phyloP scores from a whole-genome alignment of 2,888 invertebrate species.

The Tiliacea aurago region DNA sequence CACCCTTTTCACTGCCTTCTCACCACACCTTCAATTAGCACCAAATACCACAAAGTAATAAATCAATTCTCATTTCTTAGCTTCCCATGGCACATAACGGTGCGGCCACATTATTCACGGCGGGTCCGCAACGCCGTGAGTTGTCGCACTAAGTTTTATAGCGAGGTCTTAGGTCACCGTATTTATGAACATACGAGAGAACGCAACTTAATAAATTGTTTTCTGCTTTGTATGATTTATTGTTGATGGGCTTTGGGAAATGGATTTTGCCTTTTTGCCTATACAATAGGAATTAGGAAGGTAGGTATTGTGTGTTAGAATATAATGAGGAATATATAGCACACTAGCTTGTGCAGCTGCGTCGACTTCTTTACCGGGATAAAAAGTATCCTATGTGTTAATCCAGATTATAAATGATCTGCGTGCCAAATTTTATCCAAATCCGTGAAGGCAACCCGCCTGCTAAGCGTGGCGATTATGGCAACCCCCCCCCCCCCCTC shows the following conservation, averaged over 20 bases:
- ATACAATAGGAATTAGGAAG: too few relatives aligned
- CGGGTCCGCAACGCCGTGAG: constrained; percentile 43
- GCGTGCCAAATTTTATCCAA: too few relatives aligned
- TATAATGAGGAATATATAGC: too few relatives aligned
- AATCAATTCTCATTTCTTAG: constrained; percentile 40
- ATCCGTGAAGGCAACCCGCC: too few relatives aligned
- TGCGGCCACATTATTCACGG: constrained; percentile 45
- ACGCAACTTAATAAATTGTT: constrained; percentile 55
- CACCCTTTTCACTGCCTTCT: not conserved
- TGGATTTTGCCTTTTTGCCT: constrained; percentile 17
- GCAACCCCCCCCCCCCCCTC: too few relatives aligned
- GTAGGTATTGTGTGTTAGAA: too few relatives aligned
- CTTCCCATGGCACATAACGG: constrained; percentile 54
- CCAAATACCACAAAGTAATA: constrained; percentile 20
- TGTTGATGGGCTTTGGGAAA: constrained; percentile 17
- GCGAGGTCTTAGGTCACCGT: constrained; percentile 53
- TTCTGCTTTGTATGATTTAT: constrained; percentile 35
- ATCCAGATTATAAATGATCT: too few relatives aligned
- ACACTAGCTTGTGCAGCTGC: too few relatives aligned
- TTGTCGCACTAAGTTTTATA: constrained; percentile 61
- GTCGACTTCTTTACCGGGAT: too few relatives aligned
- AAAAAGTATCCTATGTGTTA: too few relatives aligned
- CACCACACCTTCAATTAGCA: constrained; percentile 40
- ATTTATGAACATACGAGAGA: constrained; percentile 52
- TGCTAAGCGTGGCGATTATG: too few relatives aligned